Evolutionary conservation across 2,888 invertebrate species (phyloP).

Genomic region (Caenorhabditis sulstoni): DNA sequence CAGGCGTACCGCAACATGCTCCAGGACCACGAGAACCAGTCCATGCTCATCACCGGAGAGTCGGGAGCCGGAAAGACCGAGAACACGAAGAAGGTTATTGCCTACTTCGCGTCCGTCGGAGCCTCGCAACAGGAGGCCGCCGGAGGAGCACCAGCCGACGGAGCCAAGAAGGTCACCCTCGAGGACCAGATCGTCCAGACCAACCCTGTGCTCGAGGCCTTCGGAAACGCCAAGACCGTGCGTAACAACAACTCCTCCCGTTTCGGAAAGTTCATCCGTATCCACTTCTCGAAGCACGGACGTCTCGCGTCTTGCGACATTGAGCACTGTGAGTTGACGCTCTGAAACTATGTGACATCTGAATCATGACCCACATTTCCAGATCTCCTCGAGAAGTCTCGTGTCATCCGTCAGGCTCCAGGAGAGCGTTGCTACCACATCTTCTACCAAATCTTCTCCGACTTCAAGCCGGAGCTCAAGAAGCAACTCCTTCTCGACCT

Average conservation of each 20-base stretch:
- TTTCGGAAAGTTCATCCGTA: slow-evolving; percentile 99
- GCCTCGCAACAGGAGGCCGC: slow-evolving; percentile 81
- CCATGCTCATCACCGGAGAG: slow-evolving; percentile 85
- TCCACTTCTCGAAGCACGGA: slow-evolving; percentile 98
- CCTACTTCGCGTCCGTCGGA: slow-evolving; percentile 91
- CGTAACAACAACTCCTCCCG: slow-evolving; percentile 99
- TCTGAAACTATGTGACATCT: slow-evolving; percentile 94
- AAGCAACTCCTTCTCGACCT: slow-evolving; percentile 71
- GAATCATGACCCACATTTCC: slow-evolving; percentile 71
- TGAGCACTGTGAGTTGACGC: slow-evolving; percentile 94
- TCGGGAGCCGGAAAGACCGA: slow-evolving; percentile 99
- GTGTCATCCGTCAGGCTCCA: slow-evolving; percentile 99
- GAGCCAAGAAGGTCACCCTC: slow-evolving; percentile 94
- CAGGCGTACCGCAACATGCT: slow-evolving; percentile 86
- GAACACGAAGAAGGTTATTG: slow-evolving; percentile 99
- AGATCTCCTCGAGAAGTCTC: slow-evolving; percentile 99
- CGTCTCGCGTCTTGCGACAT: slow-evolving; percentile 99
- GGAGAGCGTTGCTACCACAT: slow-evolving; percentile 99
- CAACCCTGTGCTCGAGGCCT: slow-evolving; percentile 98
- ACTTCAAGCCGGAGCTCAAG: slow-evolving; percentile 71
- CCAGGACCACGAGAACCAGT: slow-evolving; percentile 85
- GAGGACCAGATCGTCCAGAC: slow-evolving; percentile 99
- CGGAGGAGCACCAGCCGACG: slow-evolving; percentile 84
- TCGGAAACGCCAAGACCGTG: slow-evolving; percentile 97
- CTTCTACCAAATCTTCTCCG: slow-evolving; percentile 93